Evolutionary conservation across 2,888 invertebrate species (phyloP).

Genomic region (Spilarctia lutea): DNA sequence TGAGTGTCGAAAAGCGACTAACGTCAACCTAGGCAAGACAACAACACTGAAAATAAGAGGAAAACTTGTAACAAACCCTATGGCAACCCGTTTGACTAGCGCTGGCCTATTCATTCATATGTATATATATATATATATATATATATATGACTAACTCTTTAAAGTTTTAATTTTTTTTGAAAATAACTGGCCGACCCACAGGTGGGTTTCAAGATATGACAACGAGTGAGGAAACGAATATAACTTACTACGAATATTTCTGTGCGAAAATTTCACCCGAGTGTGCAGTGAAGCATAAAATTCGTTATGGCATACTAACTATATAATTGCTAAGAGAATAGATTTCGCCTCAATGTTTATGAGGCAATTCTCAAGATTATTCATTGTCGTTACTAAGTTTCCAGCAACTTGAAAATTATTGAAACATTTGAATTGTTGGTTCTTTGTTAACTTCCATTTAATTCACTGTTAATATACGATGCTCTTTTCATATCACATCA

Average conservation of each 20-base stretch:
- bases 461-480: no score
- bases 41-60: no score
- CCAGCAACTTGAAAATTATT: neutral
- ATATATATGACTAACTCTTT: no score
- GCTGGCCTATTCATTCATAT: no score
- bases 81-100: no score
- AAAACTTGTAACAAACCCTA: no score
- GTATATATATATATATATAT: no score
- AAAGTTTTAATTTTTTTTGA: no score
- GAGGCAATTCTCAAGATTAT: neutral
- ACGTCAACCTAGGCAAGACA: no score
- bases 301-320: constrained; percentile 5
- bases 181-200: neutral
- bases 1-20: no score
- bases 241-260: neutral
- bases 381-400: neutral
- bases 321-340: neutral
- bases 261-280: neutral
- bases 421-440: neutral
- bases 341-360: constrained; percentile 3
- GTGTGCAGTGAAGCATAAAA: constrained; percentile 1
- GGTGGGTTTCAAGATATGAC: neutral
- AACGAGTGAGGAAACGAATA: neutral
- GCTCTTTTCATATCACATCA: no score
- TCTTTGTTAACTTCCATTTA: no score